phyloP scores from a whole-genome alignment of 2,888 invertebrate species.

The Apocheima hispidaria region DNA sequence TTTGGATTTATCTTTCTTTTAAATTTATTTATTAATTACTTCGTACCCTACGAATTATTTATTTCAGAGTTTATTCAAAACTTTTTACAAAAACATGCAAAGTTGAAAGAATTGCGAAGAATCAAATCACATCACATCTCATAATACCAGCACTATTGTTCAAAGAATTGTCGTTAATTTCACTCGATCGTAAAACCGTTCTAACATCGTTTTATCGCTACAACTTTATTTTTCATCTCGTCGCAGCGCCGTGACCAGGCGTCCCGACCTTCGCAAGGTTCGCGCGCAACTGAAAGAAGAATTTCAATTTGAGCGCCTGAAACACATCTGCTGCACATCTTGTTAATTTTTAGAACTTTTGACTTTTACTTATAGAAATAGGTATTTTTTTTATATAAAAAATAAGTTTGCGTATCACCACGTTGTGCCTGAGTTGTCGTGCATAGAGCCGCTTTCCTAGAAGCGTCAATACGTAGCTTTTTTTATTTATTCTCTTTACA shows the following conservation, averaged over 20 bases:
- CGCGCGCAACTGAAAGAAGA: conserved; percentile 25
- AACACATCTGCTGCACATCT: too few relatives aligned
- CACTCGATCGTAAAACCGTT: conserved; percentile 3
- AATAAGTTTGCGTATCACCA: too few relatives aligned
- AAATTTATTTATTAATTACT: too few relatives aligned
- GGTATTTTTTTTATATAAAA: too few relatives aligned
- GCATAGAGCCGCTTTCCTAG: too few relatives aligned
- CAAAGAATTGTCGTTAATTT: conserved; percentile 11
- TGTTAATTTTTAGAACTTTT: background rate
- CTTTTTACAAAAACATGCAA: too few relatives aligned
- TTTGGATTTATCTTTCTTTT: too few relatives aligned
- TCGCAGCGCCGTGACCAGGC: conserved; percentile 13
- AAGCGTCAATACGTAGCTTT: too few relatives aligned
- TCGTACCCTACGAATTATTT: too few relatives aligned
- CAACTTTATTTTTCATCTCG: conserved; percentile 18
- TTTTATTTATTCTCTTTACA: too few relatives aligned
- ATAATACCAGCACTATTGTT: conserved; percentile 9
- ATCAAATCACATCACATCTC: conserved; percentile 11
- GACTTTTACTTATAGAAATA: background rate
- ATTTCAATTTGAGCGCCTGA: conserved; percentile 13
- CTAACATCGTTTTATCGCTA: conserved; percentile 11
- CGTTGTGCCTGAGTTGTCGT: too few relatives aligned
- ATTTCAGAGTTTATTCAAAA: background rate
- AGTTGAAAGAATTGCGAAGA: too few relatives aligned
- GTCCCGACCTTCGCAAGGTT: conserved; percentile 20